phyloP scores from a whole-genome alignment of 2,113 vertebrate species.

The Zeus faber region DNA sequence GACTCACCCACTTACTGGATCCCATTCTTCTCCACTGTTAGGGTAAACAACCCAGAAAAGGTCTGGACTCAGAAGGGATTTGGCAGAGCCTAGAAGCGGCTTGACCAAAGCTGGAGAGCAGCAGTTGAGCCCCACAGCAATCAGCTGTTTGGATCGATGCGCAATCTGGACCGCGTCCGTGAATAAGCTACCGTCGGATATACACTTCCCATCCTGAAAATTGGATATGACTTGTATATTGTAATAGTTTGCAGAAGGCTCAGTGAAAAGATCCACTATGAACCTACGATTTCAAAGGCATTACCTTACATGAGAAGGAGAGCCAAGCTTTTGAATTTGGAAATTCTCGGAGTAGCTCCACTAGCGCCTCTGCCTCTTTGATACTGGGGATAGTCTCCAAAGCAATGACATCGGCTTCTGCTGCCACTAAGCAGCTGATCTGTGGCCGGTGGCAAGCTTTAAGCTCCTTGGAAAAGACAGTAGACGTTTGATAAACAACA shows the following conservation, averaged over 20 bases:
- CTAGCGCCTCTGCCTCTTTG: slow-evolving; percentile 75
- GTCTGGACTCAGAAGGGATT: slow-evolving; percentile 39
- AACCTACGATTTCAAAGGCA: too few species aligned
- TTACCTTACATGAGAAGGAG: slow-evolving; percentile 82
- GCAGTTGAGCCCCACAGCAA: slow-evolving; percentile 80
- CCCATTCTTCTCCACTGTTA: slow-evolving; percentile 78
- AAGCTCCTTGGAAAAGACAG: slow-evolving; percentile 64
- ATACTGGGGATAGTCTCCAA: slow-evolving; percentile 80
- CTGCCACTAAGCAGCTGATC: slow-evolving; percentile 65
- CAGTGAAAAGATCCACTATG: too few species aligned
- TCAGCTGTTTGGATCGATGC: slow-evolving; percentile 61
- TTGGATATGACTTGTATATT: neutral
- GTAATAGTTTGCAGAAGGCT: too few species aligned
- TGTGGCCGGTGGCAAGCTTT: slow-evolving; percentile 78
- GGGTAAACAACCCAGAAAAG: slow-evolving; percentile 79
- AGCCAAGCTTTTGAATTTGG: slow-evolving; percentile 76
- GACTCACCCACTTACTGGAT: slow-evolving; percentile 64
- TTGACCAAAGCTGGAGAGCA: slow-evolving; percentile 67
- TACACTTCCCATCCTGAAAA: slow-evolving; percentile 59
- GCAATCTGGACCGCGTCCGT: slow-evolving; percentile 61
- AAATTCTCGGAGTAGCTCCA: slow-evolving; percentile 76
- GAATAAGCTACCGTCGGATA: slow-evolving; percentile 74
- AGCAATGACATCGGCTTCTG: slow-evolving; percentile 77
- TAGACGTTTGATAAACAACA: neutral
- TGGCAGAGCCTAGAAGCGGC: slow-evolving; percentile 66